Evolutionary conservation across 30 jellyfish, hydroid and myxozoan genomes (phyloP).

Genomic region (Aurelia coerulea): DNA sequence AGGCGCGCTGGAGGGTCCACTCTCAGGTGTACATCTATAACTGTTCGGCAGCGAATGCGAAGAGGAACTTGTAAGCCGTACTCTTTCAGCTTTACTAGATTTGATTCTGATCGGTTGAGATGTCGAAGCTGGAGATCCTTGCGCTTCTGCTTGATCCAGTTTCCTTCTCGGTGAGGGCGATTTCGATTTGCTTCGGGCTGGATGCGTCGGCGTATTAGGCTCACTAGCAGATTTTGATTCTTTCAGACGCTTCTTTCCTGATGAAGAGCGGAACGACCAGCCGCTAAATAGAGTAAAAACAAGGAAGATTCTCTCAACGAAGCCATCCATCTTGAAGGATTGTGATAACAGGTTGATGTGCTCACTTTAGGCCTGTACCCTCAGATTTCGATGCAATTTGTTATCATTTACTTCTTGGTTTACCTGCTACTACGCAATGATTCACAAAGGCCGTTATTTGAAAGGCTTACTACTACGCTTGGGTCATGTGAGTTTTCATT

Average conservation of each 20-base stretch:
- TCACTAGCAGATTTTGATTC: slow-evolving; percentile 41
- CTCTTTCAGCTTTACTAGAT: slow-evolving; percentile 1
- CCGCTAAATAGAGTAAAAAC: slow-evolving; percentile 56
- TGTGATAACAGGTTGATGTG: not conserved
- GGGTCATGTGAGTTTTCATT: slow-evolving; percentile 65
- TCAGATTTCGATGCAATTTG: not conserved
- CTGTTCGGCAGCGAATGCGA: slow-evolving; percentile 59
- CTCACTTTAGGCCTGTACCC: not conserved
- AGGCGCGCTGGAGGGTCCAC: slow-evolving; percentile 47
- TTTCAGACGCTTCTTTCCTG: slow-evolving; percentile 21
- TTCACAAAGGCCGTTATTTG: not conserved
- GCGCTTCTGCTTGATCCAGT: not conserved
- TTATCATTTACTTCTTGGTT: not conserved
- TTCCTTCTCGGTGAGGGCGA: not conserved
- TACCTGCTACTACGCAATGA: slow-evolving; percentile 2
- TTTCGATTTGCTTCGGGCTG: slow-evolving; percentile 20
- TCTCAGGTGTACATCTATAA: slow-evolving; percentile 53
- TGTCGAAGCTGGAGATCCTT: slow-evolving; percentile 42
- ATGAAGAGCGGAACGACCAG: slow-evolving; percentile 47
- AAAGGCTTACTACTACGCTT: slow-evolving; percentile 37
- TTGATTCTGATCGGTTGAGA: slow-evolving; percentile 70
- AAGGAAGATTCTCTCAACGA: not conserved
- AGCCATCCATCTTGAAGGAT: slow-evolving; percentile 8
- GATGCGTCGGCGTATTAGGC: slow-evolving; percentile 39
- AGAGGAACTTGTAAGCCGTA: slow-evolving; percentile 4